Percentiles rank a stretch among this genome's conserved stretches.
Conservation (phyloP, 2,888 invertebrate species). For the Amphipyra tragopoginis region DNA sequence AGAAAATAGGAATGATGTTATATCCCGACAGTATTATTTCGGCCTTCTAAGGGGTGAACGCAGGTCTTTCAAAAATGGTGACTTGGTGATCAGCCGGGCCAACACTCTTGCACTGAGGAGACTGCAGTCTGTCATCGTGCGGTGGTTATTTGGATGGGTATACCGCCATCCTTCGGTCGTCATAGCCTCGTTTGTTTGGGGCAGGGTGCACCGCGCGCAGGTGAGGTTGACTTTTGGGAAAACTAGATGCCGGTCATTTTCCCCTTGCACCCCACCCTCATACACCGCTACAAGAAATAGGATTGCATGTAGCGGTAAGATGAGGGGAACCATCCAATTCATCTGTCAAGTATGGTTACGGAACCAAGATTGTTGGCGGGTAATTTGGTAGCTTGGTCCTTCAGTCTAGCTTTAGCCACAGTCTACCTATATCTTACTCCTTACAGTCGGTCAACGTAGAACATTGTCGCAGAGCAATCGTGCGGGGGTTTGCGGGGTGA, state of each 20-base stretch:
- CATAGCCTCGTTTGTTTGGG: slow-evolving; percentile 17
- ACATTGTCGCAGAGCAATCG: too few relatives aligned
- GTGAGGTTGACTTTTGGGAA: slow-evolving; percentile 15
- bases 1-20: neutral
- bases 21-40: neutral
- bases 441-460: too few relatives aligned
- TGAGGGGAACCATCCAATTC: slow-evolving; percentile 3
- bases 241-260: neutral
- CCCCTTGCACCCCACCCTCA: slow-evolving; percentile 41
- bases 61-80: slow-evolving; percentile 1
- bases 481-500: too few relatives aligned
- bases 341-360: too few relatives aligned
- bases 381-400: too few relatives aligned
- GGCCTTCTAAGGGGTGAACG: neutral
- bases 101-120: neutral
- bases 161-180: slow-evolving; percentile 22
- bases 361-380: too few relatives aligned
- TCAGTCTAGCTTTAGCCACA: too few relatives aligned
- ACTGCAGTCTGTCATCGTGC: neutral
- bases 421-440: too few relatives aligned
- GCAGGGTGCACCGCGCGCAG: slow-evolving; percentile 19
- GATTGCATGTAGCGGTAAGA: slow-evolving; percentile 9
- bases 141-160: neutral
- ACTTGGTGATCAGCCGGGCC: neutral
- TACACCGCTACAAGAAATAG: slow-evolving; percentile 14